Base-by-base conservation (phyloP, 2,797 vertebrate species). In the Ceyx erithaca region DNA sequence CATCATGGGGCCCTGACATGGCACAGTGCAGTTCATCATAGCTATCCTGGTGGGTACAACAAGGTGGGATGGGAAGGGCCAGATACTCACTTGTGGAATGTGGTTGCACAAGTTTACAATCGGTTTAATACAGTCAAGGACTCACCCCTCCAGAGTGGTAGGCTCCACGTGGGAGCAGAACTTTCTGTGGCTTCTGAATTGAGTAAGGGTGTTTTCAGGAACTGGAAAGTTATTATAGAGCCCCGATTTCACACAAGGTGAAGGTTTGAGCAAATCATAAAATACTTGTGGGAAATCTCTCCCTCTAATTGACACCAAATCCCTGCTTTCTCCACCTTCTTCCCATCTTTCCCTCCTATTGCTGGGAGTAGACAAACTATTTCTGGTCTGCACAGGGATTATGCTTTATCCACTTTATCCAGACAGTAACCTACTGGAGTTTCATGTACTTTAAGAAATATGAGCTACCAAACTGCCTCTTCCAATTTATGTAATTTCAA, bases 71-170 rank as follows among this genome's bases (percentile, higher is more conserved):
- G 30, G 28, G 6, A 43, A 70, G 52, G 43, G 18, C 20, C 68
- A 83, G 41, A 23, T 66, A 2, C 25, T 33, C 1, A 0, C 62
- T 61, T 54, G 2, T 40, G 17, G 10, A 51, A 49, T 51, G 51
- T 1, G 2, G 23, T 41, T 61, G 16, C 26, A 52, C 0, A 0
- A 69, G n/a, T 54, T 57, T 80, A 17, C 4, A 4, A 14, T 20
- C 5, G 1, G 21, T 54, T 88, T 57, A 41, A 43, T 40, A 58
- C 51, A 82, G 69, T 9, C 3, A 6, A 77, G 28, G 61, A 41
- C 48, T 55, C 0, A 1, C 10, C 9, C 26, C 0, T 0, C 0
- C 0, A 52, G 14, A 22, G 48, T 0, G 0, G 43, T 3, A 3
- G 48, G 31, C 30, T 87, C 58, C 25, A 17, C 1, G 1, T 0